Evolutionary conservation across 2,888 invertebrate genomes (phyloP).

Genomic region (Mactromeris polynyma): DNA sequence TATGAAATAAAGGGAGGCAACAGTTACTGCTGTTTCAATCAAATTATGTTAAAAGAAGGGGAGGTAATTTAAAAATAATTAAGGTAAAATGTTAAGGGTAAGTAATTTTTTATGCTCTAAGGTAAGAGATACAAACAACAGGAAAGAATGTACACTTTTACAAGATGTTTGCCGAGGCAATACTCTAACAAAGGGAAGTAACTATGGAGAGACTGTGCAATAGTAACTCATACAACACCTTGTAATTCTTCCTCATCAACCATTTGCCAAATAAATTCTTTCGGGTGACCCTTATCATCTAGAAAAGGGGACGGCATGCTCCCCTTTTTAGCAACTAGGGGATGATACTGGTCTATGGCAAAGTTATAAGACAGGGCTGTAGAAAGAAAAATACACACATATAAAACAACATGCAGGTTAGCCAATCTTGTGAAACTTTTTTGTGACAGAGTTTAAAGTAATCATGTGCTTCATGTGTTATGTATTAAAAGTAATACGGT

Average conservation of each 20-base stretch:
- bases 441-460: constrained; percentile 8
- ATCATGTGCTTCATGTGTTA: not conserved
- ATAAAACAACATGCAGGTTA: constrained; percentile 15
- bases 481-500: too few species aligned
- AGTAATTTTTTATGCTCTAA: too few species aligned
- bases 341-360: constrained; percentile 83
- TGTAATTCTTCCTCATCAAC: constrained; percentile 76
- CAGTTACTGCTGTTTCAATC: too few species aligned
- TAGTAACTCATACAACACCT: constrained; percentile 52
- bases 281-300: constrained; percentile 72
- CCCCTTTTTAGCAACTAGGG: constrained; percentile 75
- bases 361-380: constrained; percentile 85
- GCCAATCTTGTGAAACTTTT: not conserved
- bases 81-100: too few species aligned
- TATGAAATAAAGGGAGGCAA: too few species aligned
- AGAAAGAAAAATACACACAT: constrained; percentile 30
- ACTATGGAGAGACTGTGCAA: not conserved
- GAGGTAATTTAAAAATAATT: too few species aligned
- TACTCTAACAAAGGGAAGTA: not conserved
- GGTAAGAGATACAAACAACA: too few species aligned
- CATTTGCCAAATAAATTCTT: constrained; percentile 74
- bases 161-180: not conserved
- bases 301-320: constrained; percentile 73
- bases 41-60: too few species aligned
- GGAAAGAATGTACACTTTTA: too few species aligned